Base-by-base conservation (phyloP, 2,888 invertebrate genomes). In the Ephialtes manifestator region DNA sequence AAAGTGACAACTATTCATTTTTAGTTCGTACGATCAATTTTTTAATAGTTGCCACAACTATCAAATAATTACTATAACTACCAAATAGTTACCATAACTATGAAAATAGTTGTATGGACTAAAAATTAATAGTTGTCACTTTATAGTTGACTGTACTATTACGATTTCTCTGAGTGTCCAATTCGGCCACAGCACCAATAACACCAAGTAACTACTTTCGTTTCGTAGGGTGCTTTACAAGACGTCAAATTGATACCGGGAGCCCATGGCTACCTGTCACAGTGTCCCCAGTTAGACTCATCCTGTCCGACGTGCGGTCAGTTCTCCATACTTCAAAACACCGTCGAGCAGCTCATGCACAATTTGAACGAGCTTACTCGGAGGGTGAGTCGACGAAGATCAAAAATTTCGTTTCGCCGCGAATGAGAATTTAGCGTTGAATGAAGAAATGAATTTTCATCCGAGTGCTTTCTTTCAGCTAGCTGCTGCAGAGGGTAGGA, bases 301-400 rank as follows among this genome's bases (percentile, higher is more conserved):
- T 97, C 96, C 93, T 98, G 98, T 94, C 98, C 98, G 87, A 98
- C 98, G 68, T 98, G 98, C 94, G 98, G 98, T 89, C 97, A 98
- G 95, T 98, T 97, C 95, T 96, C 97, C 90, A 95, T 97, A 93
- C 95, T 98, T 93, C 97, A 98, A 95, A 96, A 96, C 92, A 97
- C 97, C 86, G 97, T 98, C 91, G 96, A 96, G 94, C 96, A 97
- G 94, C 96, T 98, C 93, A 96, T 97, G 93, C 95, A 96, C 94
- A 96, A 97, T 95, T 96, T 98, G 94, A 96, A 97, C 95, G 96
- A 97, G 94, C 96, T 98, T 94, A 97, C 97, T 93, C 96, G 96
- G 95, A 97, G 97, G 97, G 98, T 98, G 95, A 95, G 95, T 95
- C 92, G 48, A 31, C 55, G 58, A 10, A 15, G 48, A 15, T 13